A percentile compares a stretch with the other conserved stretches of the same genome.
Evolutionary conservation across 2,113 vertebrate species (phyloP).

Genomic region (Oncorhynchus masou): DNA sequence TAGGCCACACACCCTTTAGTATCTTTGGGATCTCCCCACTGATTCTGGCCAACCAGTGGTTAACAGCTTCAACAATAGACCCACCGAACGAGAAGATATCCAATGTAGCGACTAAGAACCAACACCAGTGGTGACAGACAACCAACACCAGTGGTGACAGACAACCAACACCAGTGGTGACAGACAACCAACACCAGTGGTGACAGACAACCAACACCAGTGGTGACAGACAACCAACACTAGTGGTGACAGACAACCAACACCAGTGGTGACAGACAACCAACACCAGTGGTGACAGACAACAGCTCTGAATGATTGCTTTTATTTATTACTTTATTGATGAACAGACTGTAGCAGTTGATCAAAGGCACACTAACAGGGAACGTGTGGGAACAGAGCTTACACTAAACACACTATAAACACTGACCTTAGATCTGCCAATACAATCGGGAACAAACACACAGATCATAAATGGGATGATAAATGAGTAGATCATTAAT

Average conservation of each 20-base stretch:
- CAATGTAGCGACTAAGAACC: neutral
- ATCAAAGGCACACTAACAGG: conserved; percentile 12
- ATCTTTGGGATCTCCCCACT: too few relatives aligned
- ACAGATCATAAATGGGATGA: conserved; percentile 30
- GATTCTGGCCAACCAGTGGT: too few relatives aligned
- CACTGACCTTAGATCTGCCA: neutral
- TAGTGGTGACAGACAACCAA: neutral
- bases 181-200: too few relatives aligned
- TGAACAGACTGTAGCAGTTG: conserved; percentile 17
- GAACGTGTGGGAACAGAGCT: neutral
- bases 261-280: neutral
- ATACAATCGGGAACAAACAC: neutral
- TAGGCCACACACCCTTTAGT: too few relatives aligned
- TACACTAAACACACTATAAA: neutral
- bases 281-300: neutral
- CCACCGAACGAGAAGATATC: too few relatives aligned
- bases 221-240: too few relatives aligned
- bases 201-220: neutral
- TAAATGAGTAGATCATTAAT: conserved; percentile 34
- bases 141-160: neutral
- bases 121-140: neutral
- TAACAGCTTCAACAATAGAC: too few relatives aligned
- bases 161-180: too few relatives aligned
- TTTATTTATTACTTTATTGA: neutral
- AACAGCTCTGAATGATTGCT: neutral